Conservation (phyloP, 1,140 invertebrate species). For the Cydia strobilella region DNA sequence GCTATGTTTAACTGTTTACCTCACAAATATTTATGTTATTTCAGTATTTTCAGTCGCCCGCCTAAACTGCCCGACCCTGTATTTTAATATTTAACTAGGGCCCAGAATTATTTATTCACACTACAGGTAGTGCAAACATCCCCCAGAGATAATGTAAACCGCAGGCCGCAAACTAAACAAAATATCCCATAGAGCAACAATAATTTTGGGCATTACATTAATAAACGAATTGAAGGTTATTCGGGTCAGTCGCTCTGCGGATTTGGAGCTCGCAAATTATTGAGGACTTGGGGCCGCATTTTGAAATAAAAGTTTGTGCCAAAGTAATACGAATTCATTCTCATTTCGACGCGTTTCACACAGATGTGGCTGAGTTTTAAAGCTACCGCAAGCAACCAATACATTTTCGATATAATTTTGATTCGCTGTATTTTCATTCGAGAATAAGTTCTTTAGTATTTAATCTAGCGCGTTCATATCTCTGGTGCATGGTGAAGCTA, state of each 20-base stretch:
- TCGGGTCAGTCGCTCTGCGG: background rate
- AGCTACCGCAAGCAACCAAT: too few species aligned
- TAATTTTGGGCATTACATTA: constrained; percentile 48
- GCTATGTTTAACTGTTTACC: background rate
- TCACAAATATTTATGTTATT: constrained; percentile 25
- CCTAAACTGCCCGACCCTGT: constrained; percentile 41
- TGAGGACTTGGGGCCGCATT: background rate
- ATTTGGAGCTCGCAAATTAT: background rate
- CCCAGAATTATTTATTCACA: constrained; percentile 72
- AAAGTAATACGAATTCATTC: background rate
- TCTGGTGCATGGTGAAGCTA: too few species aligned
- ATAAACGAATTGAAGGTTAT: constrained; percentile 20
- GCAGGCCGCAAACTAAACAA: constrained; percentile 58
- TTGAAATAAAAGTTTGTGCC: background rate
- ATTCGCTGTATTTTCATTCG: too few species aligned
- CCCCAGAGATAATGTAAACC: constrained; percentile 56
- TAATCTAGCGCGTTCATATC: too few species aligned
- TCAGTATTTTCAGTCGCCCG: constrained; percentile 37
- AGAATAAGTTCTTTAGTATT: too few species aligned
- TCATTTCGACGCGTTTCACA: background rate
- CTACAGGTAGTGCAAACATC: constrained; percentile 55
- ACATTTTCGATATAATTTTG: too few species aligned
- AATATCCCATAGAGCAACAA: constrained; percentile 61
- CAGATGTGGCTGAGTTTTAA: too few species aligned
- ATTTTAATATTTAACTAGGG: constrained; percentile 72